These are phyloP conservation scores for Campylorhamphus procurvoides DNA, from an alignment of 2,113 vertebrate genomes.

Conservation along the genomic window DNA sequence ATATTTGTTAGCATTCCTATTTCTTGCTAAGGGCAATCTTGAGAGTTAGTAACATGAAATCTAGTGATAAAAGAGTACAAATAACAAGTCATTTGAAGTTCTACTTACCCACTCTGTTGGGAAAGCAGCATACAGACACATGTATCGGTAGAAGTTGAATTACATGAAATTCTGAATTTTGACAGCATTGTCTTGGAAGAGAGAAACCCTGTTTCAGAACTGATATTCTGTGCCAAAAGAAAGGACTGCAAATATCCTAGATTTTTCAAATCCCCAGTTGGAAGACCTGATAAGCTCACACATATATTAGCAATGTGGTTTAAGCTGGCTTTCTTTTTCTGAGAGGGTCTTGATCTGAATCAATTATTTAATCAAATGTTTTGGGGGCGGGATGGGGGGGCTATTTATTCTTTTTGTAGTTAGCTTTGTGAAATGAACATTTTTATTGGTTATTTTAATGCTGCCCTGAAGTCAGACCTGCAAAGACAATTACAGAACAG, in stretches of 20 bases:
- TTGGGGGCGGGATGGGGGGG: rapidly evolving
- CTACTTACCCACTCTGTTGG: not conserved
- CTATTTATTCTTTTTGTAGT: not conserved
- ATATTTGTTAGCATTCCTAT: conserved; percentile 34
- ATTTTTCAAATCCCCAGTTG: not conserved
- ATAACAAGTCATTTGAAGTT: not conserved
- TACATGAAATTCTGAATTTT: not conserved
- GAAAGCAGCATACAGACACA: not conserved
- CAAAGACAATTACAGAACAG: not conserved
- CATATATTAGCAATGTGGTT: not conserved
- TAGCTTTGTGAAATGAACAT: not conserved
- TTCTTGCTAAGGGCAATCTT: conserved; percentile 5
- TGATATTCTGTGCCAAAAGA: not conserved
- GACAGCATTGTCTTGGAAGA: not conserved
- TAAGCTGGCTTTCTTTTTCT: not conserved
- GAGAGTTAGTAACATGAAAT: not conserved
- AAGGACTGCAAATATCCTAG: not conserved
- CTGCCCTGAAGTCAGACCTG: not conserved
- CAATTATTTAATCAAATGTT: not conserved
- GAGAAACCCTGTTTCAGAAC: not conserved
- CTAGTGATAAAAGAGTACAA: not conserved
- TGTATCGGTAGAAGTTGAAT: not conserved
- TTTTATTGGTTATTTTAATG: not conserved
- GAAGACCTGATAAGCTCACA: not conserved
- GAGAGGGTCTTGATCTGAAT: not conserved